Base-by-base conservation (phyloP, 64 coral and sea anemone genomes). In the Stichodactyla mertensii region DNA sequence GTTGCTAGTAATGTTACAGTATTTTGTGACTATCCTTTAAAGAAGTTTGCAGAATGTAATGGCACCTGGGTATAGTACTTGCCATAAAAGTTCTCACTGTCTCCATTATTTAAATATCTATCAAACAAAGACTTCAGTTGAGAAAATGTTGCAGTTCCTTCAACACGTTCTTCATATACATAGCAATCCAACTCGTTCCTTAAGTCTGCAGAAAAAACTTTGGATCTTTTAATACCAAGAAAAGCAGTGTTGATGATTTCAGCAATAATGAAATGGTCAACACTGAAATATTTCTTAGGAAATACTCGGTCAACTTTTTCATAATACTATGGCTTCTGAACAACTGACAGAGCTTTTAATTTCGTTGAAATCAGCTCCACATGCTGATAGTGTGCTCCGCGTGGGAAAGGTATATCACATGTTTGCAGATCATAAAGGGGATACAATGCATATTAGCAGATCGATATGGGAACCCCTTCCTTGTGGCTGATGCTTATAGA, bases 11-110 rank as follows among this genome's bases (percentile, higher is more conserved):
- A 31, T 31, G 28, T 31, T 31, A 1, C 28, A 58, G 56, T 15
- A 58, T 58, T 58, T 67, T 85, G 11, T 88, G 87, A 85, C 52
- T 89, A 64, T 90, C 93, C 93, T 88, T 52, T 88, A 64, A 90
- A 94, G 61, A 77, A 90, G 55, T 87, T 87, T 66, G 79, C 87
- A 20, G 92, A 71, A 78, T 90, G 88, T n/a, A 94, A 58, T 64
- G 62, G 60, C 55, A 94, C 64, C 5, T 77, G 79, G 82, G 60
- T 60, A 90, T 87, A 94, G 80, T 70, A 94, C 55, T 77, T 87
- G 58, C 31, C 20, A 77, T 94, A 88, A 88, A 91, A 91, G 83
- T 71, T 87, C 83, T 89, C 84, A 31, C 61, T 27, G 24, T 71
- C 86, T 84, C 91, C 86, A 83, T 88, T 85, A 55, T 92, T 92